phyloP scores from a whole-genome alignment of 2,888 invertebrate genomes.

The Stenurella melanura region DNA sequence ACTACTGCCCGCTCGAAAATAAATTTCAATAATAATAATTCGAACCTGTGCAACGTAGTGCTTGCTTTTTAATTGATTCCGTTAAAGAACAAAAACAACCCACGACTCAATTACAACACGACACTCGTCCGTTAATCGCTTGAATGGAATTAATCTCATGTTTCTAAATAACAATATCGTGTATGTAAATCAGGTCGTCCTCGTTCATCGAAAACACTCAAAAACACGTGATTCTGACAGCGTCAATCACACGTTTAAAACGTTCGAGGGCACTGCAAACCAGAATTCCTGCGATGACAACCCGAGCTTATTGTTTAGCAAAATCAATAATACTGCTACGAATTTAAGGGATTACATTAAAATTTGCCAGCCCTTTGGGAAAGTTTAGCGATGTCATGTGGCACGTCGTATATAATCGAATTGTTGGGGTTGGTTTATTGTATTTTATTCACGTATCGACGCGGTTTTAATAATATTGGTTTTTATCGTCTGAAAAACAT shows the following conservation, averaged over 20 bases:
- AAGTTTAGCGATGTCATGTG: conserved; percentile 42
- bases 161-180: conserved; percentile 30
- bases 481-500: conserved; percentile 22
- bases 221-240: conserved; percentile 35
- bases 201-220: conserved; percentile 16
- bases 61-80: not conserved
- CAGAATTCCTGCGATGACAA: conserved; percentile 45
- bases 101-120: not conserved
- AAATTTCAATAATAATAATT: too few relatives aligned
- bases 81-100: not conserved
- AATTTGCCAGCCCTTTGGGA: conserved; percentile 38
- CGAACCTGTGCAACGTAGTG: too few relatives aligned
- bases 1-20: too few relatives aligned
- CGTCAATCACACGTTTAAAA: conserved; percentile 36
- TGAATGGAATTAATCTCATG: conserved; percentile 10
- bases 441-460: conserved; percentile 9
- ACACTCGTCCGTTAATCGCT: conserved; percentile 5
- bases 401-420: conserved; percentile 35
- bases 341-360: conserved; percentile 44
- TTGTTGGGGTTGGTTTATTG: conserved; percentile 22
- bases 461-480: conserved; percentile 27
- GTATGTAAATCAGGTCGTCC: conserved; percentile 30
- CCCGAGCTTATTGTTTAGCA: conserved; percentile 43
- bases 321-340: conserved; percentile 39
- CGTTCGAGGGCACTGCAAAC: conserved; percentile 34